Percentiles rank a stretch among this genome's conserved stretches.
Evolutionary conservation across 2,888 invertebrate genomes (phyloP).

Genomic region (Laspeyria flexula): DNA sequence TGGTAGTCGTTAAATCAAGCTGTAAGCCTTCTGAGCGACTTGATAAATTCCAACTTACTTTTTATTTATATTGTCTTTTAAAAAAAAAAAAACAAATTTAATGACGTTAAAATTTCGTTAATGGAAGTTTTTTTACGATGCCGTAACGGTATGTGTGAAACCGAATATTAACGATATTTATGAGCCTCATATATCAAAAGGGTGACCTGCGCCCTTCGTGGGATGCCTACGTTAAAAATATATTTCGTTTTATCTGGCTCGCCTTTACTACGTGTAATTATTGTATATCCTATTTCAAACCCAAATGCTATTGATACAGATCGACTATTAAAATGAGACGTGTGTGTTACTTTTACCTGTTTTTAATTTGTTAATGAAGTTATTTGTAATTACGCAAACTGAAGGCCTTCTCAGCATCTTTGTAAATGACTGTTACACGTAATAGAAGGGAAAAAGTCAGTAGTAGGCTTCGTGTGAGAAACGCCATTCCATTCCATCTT

Average conservation of each 20-base stretch:
- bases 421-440: background rate
- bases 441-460: background rate
- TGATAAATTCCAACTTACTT: too few species aligned
- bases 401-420: too few species aligned
- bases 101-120: slow-evolving; percentile 59
- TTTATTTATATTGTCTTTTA: too few species aligned
- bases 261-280: slow-evolving; percentile 31
- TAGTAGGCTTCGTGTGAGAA: too few species aligned
- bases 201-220: slow-evolving; percentile 23
- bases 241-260: slow-evolving; percentile 28
- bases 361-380: slow-evolving; percentile 5
- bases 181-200: slow-evolving; percentile 45
- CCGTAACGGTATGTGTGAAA: slow-evolving; percentile 45
- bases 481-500: too few species aligned
- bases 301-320: slow-evolving; percentile 15
- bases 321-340: slow-evolving; percentile 23
- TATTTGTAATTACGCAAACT: background rate
- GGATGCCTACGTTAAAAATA: slow-evolving; percentile 29
- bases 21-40: too few species aligned
- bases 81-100: too few species aligned
- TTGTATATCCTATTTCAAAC: slow-evolving; percentile 24
- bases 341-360: slow-evolving; percentile 28
- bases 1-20: too few species aligned
- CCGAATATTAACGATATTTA: slow-evolving; percentile 49
- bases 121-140: slow-evolving; percentile 47